These are phyloP conservation scores for Elymnias hypermnestra DNA, from an alignment of 1,140 invertebrate genomes.

Conservation along the genomic window DNA sequence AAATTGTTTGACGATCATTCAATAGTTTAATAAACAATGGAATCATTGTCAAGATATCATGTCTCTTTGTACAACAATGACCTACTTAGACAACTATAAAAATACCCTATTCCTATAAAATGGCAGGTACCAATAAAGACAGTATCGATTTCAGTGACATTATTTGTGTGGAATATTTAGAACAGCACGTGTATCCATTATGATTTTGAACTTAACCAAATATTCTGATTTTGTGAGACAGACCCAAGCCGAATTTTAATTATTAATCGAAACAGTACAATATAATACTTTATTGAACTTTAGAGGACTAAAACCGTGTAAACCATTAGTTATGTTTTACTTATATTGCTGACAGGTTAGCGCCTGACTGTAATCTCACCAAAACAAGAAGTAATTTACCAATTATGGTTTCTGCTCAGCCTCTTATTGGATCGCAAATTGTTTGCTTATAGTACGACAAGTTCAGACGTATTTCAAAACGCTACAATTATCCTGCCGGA, in stretches of 20 bases:
- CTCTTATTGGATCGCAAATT: too few species aligned
- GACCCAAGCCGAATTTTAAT: neutral
- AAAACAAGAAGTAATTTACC: too few species aligned
- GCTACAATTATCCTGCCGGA: too few species aligned
- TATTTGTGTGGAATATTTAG: constrained; percentile 18
- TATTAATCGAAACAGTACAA: neutral
- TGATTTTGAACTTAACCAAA: constrained; percentile 9
- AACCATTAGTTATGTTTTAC: too few species aligned
- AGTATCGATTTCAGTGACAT: constrained; percentile 18
- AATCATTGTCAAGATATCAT: neutral
- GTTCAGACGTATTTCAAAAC: too few species aligned
- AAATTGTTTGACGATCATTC: too few species aligned
- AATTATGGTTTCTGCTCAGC: too few species aligned
- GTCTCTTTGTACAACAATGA: neutral
- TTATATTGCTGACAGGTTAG: neutral
- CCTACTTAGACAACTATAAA: neutral
- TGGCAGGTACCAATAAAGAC: constrained; percentile 2
- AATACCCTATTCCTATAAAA: constrained; percentile 3
- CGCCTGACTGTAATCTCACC: too few species aligned
- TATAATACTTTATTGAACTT: neutral
- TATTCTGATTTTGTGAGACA: neutral
- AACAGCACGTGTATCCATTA: constrained; percentile 26
- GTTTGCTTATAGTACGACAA: too few species aligned
- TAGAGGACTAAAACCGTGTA: neutral
- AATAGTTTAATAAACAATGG: neutral